These are phyloP conservation scores for Astropecten irregularis DNA, from an alignment of 53 echinoderm and acorn worm species.

Conservation along the genomic window DNA sequence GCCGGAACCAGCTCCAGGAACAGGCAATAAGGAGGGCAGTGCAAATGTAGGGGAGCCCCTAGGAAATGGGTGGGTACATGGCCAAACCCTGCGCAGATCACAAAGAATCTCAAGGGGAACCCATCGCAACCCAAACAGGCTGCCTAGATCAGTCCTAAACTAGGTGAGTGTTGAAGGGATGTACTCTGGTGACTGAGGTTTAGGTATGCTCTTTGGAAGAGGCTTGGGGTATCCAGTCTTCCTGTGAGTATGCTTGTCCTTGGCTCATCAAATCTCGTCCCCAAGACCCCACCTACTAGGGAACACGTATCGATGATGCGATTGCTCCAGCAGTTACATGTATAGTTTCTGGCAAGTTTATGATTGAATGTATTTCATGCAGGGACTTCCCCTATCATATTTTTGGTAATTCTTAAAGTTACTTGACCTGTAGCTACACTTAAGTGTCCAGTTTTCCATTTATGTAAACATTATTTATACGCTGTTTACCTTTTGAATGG, in stretches of 20 bases:
- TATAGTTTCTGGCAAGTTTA: no score
- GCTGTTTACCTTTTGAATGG: no score
- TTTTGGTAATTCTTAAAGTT: no score
- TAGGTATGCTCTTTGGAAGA: background rate
- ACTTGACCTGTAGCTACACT: no score
- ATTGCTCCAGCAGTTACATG: no score
- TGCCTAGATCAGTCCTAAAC: background rate
- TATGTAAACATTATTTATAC: no score
- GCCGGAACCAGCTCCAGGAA: background rate
- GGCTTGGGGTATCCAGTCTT: constrained; percentile 39
- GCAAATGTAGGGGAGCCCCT: background rate
- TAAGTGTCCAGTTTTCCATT: no score
- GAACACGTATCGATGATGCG: no score
- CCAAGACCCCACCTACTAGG: no score
- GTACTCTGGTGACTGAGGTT: background rate
- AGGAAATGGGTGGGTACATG: background rate
- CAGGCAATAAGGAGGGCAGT: background rate
- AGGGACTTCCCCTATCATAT: no score
- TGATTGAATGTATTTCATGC: no score
- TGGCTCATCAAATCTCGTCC: no score
- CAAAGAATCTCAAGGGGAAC: background rate
- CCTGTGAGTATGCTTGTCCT: background rate
- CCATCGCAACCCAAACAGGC: background rate
- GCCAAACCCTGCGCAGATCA: background rate
- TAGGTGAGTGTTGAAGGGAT: background rate